phyloP scores from a whole-genome alignment of 2,113 vertebrate genomes.

The Empidonax traillii region DNA sequence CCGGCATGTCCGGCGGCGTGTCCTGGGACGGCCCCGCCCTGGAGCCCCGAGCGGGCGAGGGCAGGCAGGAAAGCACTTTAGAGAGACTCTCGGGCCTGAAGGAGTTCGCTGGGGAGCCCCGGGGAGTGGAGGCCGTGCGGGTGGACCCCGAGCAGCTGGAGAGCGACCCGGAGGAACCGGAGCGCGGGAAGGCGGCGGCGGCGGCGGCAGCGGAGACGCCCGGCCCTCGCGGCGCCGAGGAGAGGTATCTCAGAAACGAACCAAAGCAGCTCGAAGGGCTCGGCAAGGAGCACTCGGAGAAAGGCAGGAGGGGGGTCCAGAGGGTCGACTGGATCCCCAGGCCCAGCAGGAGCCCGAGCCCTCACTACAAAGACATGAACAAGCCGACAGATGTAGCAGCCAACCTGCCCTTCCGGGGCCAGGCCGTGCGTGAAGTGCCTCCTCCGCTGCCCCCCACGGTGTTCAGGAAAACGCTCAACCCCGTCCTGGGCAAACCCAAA shows the following conservation, averaged over 20 bases:
- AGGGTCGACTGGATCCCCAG: slow-evolving; percentile 58
- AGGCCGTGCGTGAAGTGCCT: slow-evolving; percentile 3
- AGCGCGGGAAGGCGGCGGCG: neutral
- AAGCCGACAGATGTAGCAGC: slow-evolving; percentile 20
- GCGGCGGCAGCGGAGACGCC: neutral
- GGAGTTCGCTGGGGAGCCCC: slow-evolving; percentile 28
- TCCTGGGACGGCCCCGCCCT: slow-evolving; percentile 53
- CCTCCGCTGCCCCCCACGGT: slow-evolving; percentile 38
- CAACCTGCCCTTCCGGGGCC: neutral
- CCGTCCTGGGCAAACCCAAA: slow-evolving; percentile 7
- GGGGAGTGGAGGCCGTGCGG: neutral
- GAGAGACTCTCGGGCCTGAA: slow-evolving; percentile 15
- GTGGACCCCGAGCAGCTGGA: slow-evolving; percentile 8
- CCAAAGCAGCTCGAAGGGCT: slow-evolving; percentile 56
- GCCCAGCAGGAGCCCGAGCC: neutral
- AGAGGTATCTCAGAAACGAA: slow-evolving; percentile 35
- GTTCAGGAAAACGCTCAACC: slow-evolving; percentile 58
- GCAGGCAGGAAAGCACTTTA: slow-evolving; percentile 65
- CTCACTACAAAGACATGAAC: neutral
- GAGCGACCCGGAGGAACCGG: neutral
- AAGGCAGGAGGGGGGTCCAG: neutral
- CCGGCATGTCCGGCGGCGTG: neutral
- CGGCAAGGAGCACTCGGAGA: slow-evolving; percentile 49
- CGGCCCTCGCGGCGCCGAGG: neutral
- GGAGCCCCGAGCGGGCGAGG: slow-evolving; percentile 30